Evolutionary conservation across 2,888 invertebrate genomes (phyloP), one percentile per base, ranked within the genome.

Genomic region (Himalopsyche japonica): DNA sequence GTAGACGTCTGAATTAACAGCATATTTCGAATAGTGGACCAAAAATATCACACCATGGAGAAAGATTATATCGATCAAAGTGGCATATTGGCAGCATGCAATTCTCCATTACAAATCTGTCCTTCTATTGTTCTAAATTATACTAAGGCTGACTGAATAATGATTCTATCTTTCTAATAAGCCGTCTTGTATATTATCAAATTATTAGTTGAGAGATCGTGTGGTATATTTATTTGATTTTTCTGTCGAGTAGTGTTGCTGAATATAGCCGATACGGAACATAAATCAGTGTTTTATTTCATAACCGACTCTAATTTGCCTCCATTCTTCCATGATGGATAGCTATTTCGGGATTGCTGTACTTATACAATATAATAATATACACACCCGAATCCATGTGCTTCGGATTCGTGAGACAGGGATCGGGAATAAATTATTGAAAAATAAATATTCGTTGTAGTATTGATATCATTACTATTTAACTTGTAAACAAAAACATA

Each of bases 231-330:
- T 37, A 37, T 37, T 37, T 37, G 27, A 27, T 48, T 76, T 37
- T 49, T 48, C 76, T 18, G 24, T 81, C 24, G 37, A 64, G 34
- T 37, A 34, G 30, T n/a, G 48, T n/a, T 76, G 76, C 32, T 18
- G 81, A 37, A 48, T 76, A 76, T 32, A n/a, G 81, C 24, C 76
- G 82, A 48, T 77, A 77, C 49, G 82, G 82, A 77, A 20, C 57
- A 57, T 82, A 82, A 82, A 82, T 82, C 34, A 64, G 37, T 32
- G 32, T 77, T 82, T 82, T 49, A 82, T 82, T 82, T 82, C 77
- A 82, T 82, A 77, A 82, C 82, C 82, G 82, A 49, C 57, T 34
- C 77, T 82, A 82, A 82, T 82, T 47, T 64, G 70, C 27, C 15
- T 70, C 27, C 70, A 70, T 70, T 70, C 70, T 70, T 70, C 15